phyloP scores from a whole-genome alignment of 1,140 invertebrate genomes.

The Trachymyrmex cornetzi region DNA sequence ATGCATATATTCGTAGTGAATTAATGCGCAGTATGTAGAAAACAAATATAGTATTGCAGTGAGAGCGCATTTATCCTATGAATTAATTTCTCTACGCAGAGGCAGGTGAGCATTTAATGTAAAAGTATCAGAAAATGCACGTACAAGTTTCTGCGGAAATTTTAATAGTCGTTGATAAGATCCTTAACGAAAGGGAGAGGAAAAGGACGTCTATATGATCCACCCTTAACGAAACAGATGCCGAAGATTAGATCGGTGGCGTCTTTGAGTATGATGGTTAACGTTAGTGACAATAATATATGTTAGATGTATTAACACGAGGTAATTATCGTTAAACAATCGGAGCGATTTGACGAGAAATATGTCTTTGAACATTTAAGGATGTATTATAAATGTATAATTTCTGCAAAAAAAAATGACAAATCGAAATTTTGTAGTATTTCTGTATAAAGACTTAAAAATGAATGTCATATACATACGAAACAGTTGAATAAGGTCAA shows the following conservation, averaged over 20 bases:
- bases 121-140: constrained; percentile 61
- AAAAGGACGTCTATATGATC: constrained; percentile 84
- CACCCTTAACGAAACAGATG: constrained; percentile 83
- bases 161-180: constrained; percentile 82
- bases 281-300: background rate
- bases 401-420: too few relatives aligned
- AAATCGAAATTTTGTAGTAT: too few relatives aligned
- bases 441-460: too few relatives aligned
- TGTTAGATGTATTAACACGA: constrained; percentile 11
- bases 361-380: background rate
- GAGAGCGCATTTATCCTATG: background rate
- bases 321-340: background rate
- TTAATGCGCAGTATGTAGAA: background rate
- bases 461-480: too few relatives aligned
- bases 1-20: background rate
- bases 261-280: constrained; percentile 3
- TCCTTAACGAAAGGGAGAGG: constrained; percentile 85
- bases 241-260: constrained; percentile 55
- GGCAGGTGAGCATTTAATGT: background rate
- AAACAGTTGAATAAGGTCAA: too few relatives aligned
- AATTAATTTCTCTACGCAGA: constrained; percentile 33
- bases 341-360: background rate
- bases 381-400: too few relatives aligned
- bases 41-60: background rate
- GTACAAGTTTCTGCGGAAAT: constrained; percentile 77